Base-by-base conservation (phyloP, 2,797 vertebrate species). In the Clarias laeviceps region DNA sequence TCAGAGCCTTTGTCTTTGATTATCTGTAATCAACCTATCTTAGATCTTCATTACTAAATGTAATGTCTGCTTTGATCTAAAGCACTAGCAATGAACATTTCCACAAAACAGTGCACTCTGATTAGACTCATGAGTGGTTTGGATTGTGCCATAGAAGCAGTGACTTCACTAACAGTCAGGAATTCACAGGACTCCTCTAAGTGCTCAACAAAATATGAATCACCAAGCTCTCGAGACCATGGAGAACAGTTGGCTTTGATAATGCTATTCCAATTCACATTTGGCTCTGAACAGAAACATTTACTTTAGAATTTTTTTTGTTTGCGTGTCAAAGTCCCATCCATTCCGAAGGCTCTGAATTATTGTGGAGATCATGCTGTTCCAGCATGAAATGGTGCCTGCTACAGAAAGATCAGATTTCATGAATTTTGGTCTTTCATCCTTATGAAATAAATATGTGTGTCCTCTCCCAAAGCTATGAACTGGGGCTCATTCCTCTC, bases 401-500 rank as follows among this genome's bases (percentile, higher is more conserved):
- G 94, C 93, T 92, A 94, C 93, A 95, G 89, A 93, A 91, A 92
- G 94, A 95, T 96, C 94, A 86, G 87, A 92, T 96, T 95, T 95
- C 95, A 93, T 92, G 90, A 94, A 91, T 84, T 78, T 91, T 59
- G 81, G 64, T 86, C 95, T 95, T 96, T 96, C 94, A 96, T 96
- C 95, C 92, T 96, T 94, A 95, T 95, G 94, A 93, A 95, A 96
- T 91, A 95, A 95, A 94, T 91, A 93, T 95, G 95, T 94, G 94
- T 84, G 72, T 79, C 57, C 84, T 91, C 87, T 90, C 84, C 80
- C 87, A 87, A 90, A 88, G 86, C 90, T 91, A 87, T 91, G 91
- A 90, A 89, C 50, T 62, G 87, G 90, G 72, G 57, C 17, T 59
- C 29, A 87, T 85, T 80, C 81, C 68, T 87, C 77, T 80, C 78